Evolutionary conservation across 2,888 invertebrate species (phyloP).

Genomic region (Creontiades dilutus): DNA sequence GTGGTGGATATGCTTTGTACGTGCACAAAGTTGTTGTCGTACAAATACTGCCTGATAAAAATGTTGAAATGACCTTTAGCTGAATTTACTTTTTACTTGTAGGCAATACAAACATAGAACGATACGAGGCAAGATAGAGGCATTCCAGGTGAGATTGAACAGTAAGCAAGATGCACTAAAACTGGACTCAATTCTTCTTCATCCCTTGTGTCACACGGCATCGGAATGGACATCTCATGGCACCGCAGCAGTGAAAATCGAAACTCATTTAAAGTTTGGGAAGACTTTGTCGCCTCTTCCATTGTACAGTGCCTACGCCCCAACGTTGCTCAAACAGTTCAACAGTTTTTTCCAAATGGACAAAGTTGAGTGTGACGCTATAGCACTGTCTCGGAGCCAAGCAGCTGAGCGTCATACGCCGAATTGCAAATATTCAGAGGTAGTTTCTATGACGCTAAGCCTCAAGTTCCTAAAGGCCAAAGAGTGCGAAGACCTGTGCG

Average conservation of each 20-base stretch:
- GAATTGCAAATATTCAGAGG: not conserved
- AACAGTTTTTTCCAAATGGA: not conserved
- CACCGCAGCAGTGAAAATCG: not conserved
- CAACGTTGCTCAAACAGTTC: not conserved
- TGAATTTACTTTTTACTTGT: not conserved
- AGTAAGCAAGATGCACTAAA: not conserved
- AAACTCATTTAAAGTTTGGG: not conserved
- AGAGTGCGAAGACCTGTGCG: not conserved
- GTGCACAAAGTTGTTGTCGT: too few relatives aligned
- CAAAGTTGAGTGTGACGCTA: not conserved
- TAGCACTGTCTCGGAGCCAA: not conserved
- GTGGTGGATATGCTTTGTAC: too few relatives aligned
- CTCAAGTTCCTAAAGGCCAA: not conserved
- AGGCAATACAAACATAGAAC: not conserved
- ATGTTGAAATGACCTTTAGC: not conserved
- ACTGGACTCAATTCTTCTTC: not conserved
- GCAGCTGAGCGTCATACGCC: not conserved
- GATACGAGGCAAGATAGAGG: not conserved
- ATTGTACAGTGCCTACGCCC: not conserved
- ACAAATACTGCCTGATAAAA: too few relatives aligned
- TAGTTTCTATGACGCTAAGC: not conserved
- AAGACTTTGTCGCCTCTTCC: not conserved
- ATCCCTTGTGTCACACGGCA: not conserved
- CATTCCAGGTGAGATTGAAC: not conserved
- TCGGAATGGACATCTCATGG: not conserved